Evolutionary conservation across 2,888 invertebrate genomes (phyloP), one percentile per base, ranked within the genome.

Genomic region (Apeira syringaria): DNA sequence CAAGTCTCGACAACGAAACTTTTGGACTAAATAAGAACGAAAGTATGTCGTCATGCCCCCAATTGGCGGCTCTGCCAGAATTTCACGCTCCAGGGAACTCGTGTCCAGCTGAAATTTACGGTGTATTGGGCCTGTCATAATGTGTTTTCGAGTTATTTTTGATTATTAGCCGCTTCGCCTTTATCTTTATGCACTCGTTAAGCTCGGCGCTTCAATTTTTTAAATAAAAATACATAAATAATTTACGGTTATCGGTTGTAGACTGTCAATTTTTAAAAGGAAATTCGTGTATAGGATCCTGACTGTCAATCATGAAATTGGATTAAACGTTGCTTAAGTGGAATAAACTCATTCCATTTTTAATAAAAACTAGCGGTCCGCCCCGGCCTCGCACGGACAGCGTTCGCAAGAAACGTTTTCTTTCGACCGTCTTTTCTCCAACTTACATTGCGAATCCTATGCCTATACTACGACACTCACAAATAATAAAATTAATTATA

Each of bases 21-120:
- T 42, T 38, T 29, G 47, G 31, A 34, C 48, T 48, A 38, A 42
- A 38, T 50, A 53, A 56, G 53, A 56, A 51, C 47, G 56, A 56
- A 56, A 56, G 56, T 56, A 33, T 41, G 47, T 24, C 49, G 20
- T 10, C 26, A 10, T 41, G 47, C 26, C 49, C 15, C 10, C 26
- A 10, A 22, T 45, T 27, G 27, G 5, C 7, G 28, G 8, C 8
- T 13, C 7, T 2, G 18, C 18, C 22, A 7, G 11, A 22, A 31
- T 12, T 32, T 32, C 36, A 18, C 11, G 27, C 37, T 53, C 51
- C 53, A 53, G 42, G 42, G 48, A 39, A 27, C 34, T 12, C 47
- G 35, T 26, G 28, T 33, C 24, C 31, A 30, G 9, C 27, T 27
- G 7, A 25, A 28, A 30, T 46, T 27, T 20, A 40, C 31, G 35